Base-by-base conservation (phyloP, 2,888 invertebrate genomes). In the Mimas tiliae region DNA sequence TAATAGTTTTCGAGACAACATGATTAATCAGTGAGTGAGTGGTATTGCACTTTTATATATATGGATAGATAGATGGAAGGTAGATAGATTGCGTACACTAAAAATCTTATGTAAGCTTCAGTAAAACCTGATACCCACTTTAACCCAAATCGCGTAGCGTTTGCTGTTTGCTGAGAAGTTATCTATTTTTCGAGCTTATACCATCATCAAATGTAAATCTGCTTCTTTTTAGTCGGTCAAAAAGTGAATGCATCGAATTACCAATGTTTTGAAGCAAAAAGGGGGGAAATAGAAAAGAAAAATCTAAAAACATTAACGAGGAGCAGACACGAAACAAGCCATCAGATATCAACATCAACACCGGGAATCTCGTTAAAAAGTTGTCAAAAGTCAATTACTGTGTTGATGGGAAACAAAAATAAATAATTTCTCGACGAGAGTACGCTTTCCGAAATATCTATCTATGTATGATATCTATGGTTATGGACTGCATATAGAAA, bases 341-440 rank as follows among this genome's bases (percentile, higher is more conserved):
- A 63, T 62, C 67, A 64, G 69, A 65, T 50, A 64, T 51, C 53
- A 67, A 68, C 71, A 73, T 74, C 67, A 67, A 70, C 70, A 75
- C 70, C 67, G 65, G 67, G 72, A 75, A 81, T 74, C 78, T 83
- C 78, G 80, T 83, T 83, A 81, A 79, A 80, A 83, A 80, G 75
- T 84, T 82, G 77, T 75, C 76, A 73, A 78, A 83, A 84, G 80
- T 85, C 80, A 80, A 82, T 83, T 78, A 81, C 77, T 71, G 68
- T 67, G 69, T 69, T 74, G 74, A 74, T 68, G 70, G 68, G 68
- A 74, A 74, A 72, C 72, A 71, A 75, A 75, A 76, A 70, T 68
- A 74, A 62, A 50, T 65, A 27, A 45, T 47, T 51, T 62, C 42
- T 58, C 19, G 53, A 19, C 16, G 52, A 42, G 42, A 58, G 12